Evolutionary conservation across 2,113 vertebrate genomes (phyloP).

Genomic region (Fulmarus glacialis): DNA sequence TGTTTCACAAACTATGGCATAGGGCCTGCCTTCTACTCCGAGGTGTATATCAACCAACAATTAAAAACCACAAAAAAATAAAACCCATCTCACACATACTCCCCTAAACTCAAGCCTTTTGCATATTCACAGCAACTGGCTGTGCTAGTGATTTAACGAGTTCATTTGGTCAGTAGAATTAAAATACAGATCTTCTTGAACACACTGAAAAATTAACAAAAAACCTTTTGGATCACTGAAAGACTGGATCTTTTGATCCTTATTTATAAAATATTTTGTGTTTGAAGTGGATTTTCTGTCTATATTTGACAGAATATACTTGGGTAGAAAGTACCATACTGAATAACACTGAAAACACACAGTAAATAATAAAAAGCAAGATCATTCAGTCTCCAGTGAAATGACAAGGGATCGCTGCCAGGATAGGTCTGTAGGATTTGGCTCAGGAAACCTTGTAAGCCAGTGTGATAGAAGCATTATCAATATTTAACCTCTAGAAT

Average conservation of each 20-base stretch:
- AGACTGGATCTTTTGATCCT: neutral
- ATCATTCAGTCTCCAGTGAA: neutral
- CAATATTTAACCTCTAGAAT: neutral
- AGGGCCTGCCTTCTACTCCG: neutral
- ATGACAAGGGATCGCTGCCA: neutral
- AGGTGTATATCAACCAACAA: neutral
- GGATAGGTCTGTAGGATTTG: neutral
- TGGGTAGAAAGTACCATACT: neutral
- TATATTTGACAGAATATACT: neutral
- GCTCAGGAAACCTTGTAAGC: neutral
- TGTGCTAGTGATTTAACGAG: neutral
- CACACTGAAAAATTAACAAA: neutral
- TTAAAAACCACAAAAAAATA: neutral
- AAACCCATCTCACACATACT: neutral
- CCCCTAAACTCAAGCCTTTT: neutral
- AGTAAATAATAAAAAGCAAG: neutral
- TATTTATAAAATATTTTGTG: neutral
- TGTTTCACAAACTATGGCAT: neutral
- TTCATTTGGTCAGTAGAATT: neutral
- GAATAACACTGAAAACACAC: neutral
- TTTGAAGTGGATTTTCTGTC: neutral
- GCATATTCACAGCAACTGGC: neutral
- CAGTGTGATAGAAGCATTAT: rapidly evolving
- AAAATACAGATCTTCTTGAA: neutral
- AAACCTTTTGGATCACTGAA: rapidly evolving